Conservation (phyloP, 2,113 vertebrate species). For the Sinocyclocheilus maitianheensis region DNA sequence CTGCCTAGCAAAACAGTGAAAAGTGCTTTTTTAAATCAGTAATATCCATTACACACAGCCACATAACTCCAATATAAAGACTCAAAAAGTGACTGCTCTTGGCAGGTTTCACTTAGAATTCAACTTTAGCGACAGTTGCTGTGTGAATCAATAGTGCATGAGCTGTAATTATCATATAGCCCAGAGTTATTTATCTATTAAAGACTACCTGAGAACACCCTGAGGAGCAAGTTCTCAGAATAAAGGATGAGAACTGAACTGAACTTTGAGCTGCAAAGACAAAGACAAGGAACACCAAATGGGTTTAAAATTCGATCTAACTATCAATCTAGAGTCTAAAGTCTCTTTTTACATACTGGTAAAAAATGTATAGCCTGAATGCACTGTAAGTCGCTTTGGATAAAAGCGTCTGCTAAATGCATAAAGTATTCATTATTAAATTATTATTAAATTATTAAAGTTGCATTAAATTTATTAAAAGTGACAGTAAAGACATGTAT, state of each 20-base stretch:
- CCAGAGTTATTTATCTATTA: slow-evolving; percentile 26
- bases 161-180: slow-evolving; percentile 10
- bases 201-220: not conserved
- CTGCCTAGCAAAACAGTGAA: not conserved
- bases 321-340: too few relatives aligned
- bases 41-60: not conserved
- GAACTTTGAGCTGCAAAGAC: not conserved
- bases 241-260: not conserved
- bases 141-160: not conserved
- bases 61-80: not conserved
- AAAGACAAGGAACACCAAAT: not conserved
- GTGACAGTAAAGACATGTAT: not conserved
- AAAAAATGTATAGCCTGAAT: too few relatives aligned
- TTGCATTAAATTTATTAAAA: not conserved
- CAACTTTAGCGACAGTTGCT: not conserved
- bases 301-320: not conserved
- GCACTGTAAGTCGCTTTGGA: too few relatives aligned
- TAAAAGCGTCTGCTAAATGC: too few relatives aligned
- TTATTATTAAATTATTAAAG: too few relatives aligned
- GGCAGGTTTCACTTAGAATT: not conserved
- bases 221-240: slow-evolving; percentile 20
- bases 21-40: not conserved
- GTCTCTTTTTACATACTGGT: too few relatives aligned
- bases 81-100: not conserved
- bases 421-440: too few relatives aligned